Percentiles rank a stretch among this genome's conserved stretches.
Conservation (phyloP, 2,797 vertebrate species). For the Delichon dasypus region DNA sequence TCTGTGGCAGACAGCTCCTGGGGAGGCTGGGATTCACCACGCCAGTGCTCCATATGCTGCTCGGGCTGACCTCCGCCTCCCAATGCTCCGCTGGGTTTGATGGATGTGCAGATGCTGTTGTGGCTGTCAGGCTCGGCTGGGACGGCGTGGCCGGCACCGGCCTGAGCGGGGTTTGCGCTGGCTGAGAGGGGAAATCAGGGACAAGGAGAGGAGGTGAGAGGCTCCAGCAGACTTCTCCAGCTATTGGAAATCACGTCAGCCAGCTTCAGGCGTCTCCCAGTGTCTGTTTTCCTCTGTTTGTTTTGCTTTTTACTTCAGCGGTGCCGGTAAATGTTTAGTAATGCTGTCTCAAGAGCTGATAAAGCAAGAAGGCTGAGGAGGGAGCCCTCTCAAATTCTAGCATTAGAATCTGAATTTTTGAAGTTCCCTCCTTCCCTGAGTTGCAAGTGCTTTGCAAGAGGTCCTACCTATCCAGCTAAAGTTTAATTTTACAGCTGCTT, state of each 20-base stretch:
- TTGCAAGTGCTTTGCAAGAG: neutral
- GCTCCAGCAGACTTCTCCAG: neutral
- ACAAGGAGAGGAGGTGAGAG: neutral
- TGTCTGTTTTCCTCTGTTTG: neutral
- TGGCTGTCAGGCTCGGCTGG: neutral
- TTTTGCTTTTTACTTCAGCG: neutral
- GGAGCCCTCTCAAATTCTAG: neutral
- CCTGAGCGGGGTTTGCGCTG: neutral
- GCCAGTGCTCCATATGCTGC: conserved; percentile 41
- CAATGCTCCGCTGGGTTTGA: neutral
- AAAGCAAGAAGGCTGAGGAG: neutral
- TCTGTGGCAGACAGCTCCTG: conserved; percentile 27
- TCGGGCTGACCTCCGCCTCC: neutral
- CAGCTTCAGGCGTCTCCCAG: neutral
- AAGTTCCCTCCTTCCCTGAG: neutral
- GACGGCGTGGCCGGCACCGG: neutral
- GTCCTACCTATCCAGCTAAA: neutral
- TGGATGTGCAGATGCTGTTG: neutral
- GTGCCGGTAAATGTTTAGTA: rapidly evolving
- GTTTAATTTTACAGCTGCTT: neutral
- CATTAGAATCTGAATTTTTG: neutral
- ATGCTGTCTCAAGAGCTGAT: neutral
- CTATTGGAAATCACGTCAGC: neutral
- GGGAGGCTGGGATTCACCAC: neutral
- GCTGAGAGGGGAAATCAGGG: neutral